Evolutionary conservation across 1,140 invertebrate species (phyloP), one percentile per base, ranked within the genome.

Genomic region (Cardiocondyla obscurior): DNA sequence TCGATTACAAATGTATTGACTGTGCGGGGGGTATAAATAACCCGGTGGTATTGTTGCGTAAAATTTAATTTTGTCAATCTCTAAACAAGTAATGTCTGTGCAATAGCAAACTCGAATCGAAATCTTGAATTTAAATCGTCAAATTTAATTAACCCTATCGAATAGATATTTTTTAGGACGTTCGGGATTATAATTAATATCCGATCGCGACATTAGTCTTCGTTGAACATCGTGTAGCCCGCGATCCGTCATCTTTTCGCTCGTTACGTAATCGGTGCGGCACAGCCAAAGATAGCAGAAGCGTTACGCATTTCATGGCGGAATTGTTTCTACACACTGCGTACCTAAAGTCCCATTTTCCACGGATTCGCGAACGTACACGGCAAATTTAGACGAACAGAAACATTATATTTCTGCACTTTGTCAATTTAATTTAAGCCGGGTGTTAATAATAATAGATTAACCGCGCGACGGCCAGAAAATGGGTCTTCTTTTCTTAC

Each of bases 271-370:
- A 76, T 76, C 42, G 19, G 12, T 19, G 44, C n/a, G 58, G 19
- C 30, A 64, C 12, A 36, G 73, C 73, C 42, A 76, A 76, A 64
- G 30, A 76, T 55, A 64, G 36, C 58, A 64, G 12, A 49, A 39
- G 19, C 57, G 58, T 76, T 28, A 25, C 30, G 57, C 44, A 64
- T 64, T 76, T 30, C 42, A 19, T 76, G 51, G 33, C 14, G 55
- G 44, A 76, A 46, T 64, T 30, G n/a, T 60, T 76, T 42, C 58
- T 12, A 10, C 42, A 10, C 42, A 12, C 28, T 74, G 16, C 19
- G 44, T 28, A 58, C 7, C 4, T 39, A 25, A 69, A 16, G 22
- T 22, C 19, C 42, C 12, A 62, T 62, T 30, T 62, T 58, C 10
- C 57, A 14, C 42, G 19, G 30, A n/a, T 62, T 62, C 14, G 30